Conservation (phyloP, 2,888 invertebrate species). For the Cepaea hortensis region DNA sequence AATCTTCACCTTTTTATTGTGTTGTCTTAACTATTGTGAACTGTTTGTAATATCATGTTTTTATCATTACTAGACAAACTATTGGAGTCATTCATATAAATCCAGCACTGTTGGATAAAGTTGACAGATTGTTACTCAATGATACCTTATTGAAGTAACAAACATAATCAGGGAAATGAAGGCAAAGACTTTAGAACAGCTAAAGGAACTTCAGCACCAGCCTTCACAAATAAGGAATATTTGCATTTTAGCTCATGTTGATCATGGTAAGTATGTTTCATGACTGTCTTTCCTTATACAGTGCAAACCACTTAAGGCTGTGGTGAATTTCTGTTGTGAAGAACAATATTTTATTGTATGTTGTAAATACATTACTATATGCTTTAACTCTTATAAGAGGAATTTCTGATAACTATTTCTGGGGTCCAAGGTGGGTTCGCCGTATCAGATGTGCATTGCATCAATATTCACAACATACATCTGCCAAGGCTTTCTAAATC, state of each 20-base stretch:
- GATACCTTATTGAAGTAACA: neutral
- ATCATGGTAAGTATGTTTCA: slow-evolving; percentile 83
- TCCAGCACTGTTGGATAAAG: too few relatives aligned
- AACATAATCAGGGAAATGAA: slow-evolving; percentile 51
- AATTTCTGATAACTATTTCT: too few relatives aligned
- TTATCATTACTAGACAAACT: neutral
- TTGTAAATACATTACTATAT: too few relatives aligned
- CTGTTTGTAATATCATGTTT: neutral
- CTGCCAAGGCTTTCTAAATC: neutral
- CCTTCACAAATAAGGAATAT: slow-evolving; percentile 87
- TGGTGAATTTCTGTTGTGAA: too few relatives aligned
- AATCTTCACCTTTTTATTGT: too few relatives aligned
- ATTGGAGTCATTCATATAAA: neutral
- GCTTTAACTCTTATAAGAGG: too few relatives aligned
- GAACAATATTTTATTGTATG: too few relatives aligned
- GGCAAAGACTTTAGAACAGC: slow-evolving; percentile 64
- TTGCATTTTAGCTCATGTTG: slow-evolving; percentile 97
- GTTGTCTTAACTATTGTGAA: neutral
- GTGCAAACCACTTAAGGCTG: neutral
- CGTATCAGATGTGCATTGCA: too few relatives aligned
- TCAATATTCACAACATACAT: neutral
- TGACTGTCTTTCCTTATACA: neutral
- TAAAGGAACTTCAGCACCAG: slow-evolving; percentile 83
- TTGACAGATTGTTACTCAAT: neutral
- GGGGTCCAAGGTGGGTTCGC: too few relatives aligned